Evolutionary conservation across 2,888 invertebrate genomes (phyloP), one percentile per base, ranked within the genome.

Genomic region (Pristionchus japonicus): DNA sequence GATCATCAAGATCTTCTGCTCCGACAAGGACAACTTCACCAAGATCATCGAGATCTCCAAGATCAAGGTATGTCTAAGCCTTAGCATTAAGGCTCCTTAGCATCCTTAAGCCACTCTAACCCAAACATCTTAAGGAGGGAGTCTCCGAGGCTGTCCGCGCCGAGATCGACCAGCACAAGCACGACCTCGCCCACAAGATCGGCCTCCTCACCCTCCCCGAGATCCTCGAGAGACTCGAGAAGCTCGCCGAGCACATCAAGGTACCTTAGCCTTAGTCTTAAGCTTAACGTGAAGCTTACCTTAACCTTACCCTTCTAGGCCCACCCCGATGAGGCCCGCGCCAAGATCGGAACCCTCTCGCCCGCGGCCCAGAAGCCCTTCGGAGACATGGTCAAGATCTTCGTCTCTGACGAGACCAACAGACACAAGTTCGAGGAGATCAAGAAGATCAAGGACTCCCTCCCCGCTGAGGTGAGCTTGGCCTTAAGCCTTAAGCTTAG

Each of bases 161-260:
- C 67, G 67, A 67, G 67, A 31, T 67, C 67, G 67, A 67, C 31
- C 31, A 67, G 31, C 31, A 67, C 67, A 34, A 31, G 31, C 11
- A 31, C 34, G 67, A 67, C 31, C 31, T 67, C 67, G 67, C 67
- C 67, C 67, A 67, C 67, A 67, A 67, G 67, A 67, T 67, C 67
- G 67, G 67, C 31, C 31, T 67, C 67, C 67, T 67, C 67, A 67
- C 67, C 34, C 31, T 67, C 34, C 67, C 31, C 67, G 67, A 67
- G 67, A 67, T 67, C 67, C 67, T 67, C 34, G 67, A 67, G 67
- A 67, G 67, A 67, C 67, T 67, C 67, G 67, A 67, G 67, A 67
- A 67, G 67, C 67, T 67, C 67, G 67, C 67, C 67, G 67, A 67
- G 67, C 67, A 67, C 67, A 67, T 67, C 67, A 67, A 67, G 67